Evolutionary conservation across 2,888 invertebrate species (phyloP), one percentile per base, ranked within the genome.

Genomic region (Atrina japonica): DNA sequence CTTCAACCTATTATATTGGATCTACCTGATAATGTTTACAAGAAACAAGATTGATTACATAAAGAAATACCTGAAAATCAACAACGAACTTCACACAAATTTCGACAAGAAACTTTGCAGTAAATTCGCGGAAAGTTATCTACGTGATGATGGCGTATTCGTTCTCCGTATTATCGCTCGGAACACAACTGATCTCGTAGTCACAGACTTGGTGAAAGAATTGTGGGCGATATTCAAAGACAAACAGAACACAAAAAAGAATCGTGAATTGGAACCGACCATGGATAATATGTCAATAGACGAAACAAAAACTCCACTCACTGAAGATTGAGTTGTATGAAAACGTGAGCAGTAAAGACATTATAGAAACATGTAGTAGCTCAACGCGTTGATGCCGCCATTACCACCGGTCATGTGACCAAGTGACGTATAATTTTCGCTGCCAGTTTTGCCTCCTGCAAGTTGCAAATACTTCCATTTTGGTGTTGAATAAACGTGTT

Each of bases 61-160:
- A 35, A 83, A 82, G 70, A 86, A 87, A 60, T 86, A 85, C 66
- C 72, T 87, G 47, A 83, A 83, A 60, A 78, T 85, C 29, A 76
- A 78, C 14, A 81, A 84, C 58, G 77, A 83, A 50, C 74, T 86
- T n/a, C 78, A 80, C 63, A 82, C 73, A n/a, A 76, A 76, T 3
- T 79, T 77, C 30, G 87, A 86, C 59, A 76, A 77, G 66, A 83
- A 83, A 61, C 68, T 87, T 27, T 81, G 82, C 53, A 75, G 74
- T 18, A 79, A 83, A 50, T 87, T 87, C 65, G 83, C 85, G 1
- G 79, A 84, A 55, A 83, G 84, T 16, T 85, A 86, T 59, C 75
- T 87, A 30, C 64, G 87, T 6, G 83, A 85, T 55, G 87, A 87
- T 63, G 87, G 87, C 18, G 81, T 87, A 16, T 87, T 87, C 65